These are phyloP conservation scores for Notolepis coatsorum DNA, from an alignment of 2,797 vertebrate species.

Conservation along the genomic window DNA sequence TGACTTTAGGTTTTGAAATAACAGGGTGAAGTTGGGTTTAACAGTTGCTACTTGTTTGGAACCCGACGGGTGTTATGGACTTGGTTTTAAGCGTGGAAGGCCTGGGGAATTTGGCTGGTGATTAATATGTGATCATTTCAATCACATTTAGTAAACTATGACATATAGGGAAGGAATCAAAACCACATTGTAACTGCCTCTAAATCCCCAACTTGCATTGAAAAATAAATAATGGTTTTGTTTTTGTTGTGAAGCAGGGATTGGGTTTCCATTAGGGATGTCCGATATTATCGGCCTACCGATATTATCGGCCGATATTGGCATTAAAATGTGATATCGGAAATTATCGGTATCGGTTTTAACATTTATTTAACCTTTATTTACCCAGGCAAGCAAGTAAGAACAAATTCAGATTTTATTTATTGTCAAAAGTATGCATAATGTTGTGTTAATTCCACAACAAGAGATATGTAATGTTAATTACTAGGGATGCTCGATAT, in stretches of 20 bases:
- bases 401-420: no score
- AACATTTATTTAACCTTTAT: no score
- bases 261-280: background rate
- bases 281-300: no score
- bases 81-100: slow-evolving; percentile 9
- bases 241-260: slow-evolving; percentile 4
- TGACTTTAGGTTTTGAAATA: slow-evolving; percentile 16
- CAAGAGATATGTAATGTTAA: no score
- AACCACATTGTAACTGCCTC: slow-evolving; percentile 38
- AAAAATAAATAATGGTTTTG: slow-evolving; percentile 40
- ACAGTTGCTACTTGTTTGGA: slow-evolving; percentile 18
- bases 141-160: slow-evolving; percentile 14
- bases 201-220: slow-evolving; percentile 17
- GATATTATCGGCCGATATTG: no score
- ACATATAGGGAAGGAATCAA: slow-evolving; percentile 21
- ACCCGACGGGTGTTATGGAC: slow-evolving; percentile 11
- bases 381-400: no score
- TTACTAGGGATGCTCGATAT: no score
- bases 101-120: slow-evolving; percentile 28
- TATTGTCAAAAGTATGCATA: no score
- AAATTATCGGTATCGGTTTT: no score
- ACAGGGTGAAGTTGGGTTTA: slow-evolving; percentile 22
- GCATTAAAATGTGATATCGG: no score
- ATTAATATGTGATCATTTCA: slow-evolving; percentile 35
- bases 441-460: no score